Base-by-base conservation (phyloP, 2,888 invertebrate species). In the Cyrtodaria siliqua region DNA sequence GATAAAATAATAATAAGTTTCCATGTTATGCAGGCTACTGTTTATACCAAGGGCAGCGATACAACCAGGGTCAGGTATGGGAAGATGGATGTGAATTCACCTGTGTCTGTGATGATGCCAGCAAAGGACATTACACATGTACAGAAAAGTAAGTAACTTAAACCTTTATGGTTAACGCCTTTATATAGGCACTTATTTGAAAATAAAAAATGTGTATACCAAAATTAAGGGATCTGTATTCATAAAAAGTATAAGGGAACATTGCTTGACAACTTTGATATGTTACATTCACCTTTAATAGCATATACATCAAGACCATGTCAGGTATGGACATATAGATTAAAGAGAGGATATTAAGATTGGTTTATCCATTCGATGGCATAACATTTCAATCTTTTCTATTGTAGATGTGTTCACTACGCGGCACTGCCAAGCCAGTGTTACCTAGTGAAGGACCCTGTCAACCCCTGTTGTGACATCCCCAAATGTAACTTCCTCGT, bases 101-200 rank as follows among this genome's bases (percentile, higher is more conserved):
- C 53, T 89, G 89, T 78, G 72, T 82, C 8, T 89, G 89, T 75
- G 80, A 84, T 14, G 85, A 89, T 72, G 85, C 85, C 2, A 70
- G 72, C 16, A 81, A 47, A 20, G 87, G 87, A 50, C 79, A 82
- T 55, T 88, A 87, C 69, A 70, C 75, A 52, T 89, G 87, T 76
- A 83, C 69, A 9, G 86, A 88, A 66, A 86, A 79, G 89, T 89
- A 62, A 82, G 83, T n/a, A n/a, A n/a, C n/a, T n/a, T n/a, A n/a
- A n/a, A n/a, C n/a, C n/a, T n/a, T n/a, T n/a, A n/a, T n/a, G n/a
- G n/a, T n/a, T n/a, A n/a, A 49, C n/a, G 14, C 6, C n/a, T 20
- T 49, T 49, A 9, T n/a, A n/a, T n/a, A n/a, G n/a, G n/a, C n/a
- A n/a, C n/a, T n/a, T n/a, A n/a, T n/a, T n/a, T n/a, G n/a, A n/a